These are phyloP conservation scores for Dinothrombium tinctorium DNA, from an alignment of 1,140 invertebrate genomes.

Conservation along the genomic window DNA sequence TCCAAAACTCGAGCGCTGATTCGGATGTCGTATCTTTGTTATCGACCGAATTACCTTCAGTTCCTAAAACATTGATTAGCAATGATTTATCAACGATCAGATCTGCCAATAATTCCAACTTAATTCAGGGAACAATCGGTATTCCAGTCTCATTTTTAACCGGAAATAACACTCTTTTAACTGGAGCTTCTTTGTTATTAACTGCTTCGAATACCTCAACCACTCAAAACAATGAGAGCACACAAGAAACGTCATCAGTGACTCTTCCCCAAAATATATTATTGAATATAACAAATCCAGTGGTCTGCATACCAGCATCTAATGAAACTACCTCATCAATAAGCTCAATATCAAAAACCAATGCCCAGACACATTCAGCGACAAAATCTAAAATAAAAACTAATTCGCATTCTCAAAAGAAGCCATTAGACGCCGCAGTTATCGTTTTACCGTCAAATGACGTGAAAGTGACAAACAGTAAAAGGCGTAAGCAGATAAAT, in stretches of 20 bases:
- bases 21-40: no score
- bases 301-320: not conserved
- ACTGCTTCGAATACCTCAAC: not conserved
- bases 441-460: not conserved
- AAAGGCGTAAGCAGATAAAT: not conserved
- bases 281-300: not conserved
- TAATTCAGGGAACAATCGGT: not conserved
- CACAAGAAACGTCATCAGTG: conserved; percentile 3
- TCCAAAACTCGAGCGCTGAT: not conserved
- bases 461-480: not conserved
- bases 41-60: not conserved
- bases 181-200: not conserved
- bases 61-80: not conserved
- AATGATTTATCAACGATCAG: not conserved
- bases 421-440: not conserved
- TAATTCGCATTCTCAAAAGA: not conserved
- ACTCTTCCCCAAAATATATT: not conserved
- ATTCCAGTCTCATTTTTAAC: conserved; percentile 1
- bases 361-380: not conserved
- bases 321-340: no score
- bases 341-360: not conserved
- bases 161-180: not conserved
- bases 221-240: not conserved
- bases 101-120: conserved; percentile 1
- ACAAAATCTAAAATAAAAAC: conserved; percentile 1